Evolutionary conservation across 2,888 invertebrate species (phyloP), one percentile per base, ranked within the genome.

Genomic region (Cartodere bifasciata): DNA sequence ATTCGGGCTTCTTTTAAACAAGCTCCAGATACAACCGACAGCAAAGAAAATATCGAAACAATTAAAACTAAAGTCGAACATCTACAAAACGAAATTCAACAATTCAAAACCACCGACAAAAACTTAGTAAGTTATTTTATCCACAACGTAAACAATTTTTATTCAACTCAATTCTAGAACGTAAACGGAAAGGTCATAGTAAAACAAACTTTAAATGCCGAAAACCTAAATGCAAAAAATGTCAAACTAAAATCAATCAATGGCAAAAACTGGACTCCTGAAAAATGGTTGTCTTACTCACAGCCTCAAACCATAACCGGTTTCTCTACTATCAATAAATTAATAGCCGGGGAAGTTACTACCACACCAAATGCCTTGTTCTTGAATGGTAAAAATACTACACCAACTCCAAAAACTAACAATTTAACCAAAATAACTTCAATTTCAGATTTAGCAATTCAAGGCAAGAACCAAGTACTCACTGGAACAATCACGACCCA

Each of bases 251-350:
- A 47, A 31, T 34, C 15, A 13, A 16, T 55, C 10, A 55, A 56
- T 35, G 34, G 36, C 7, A 35, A 37, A 21, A 25, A 32, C 25
- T 55, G 53, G 52, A 31, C 29, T 4, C 51, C 53, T 17, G 38
- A 50, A 15, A 34, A 43, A 10, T 54, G 52, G 52, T 39, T 55
- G 29, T 48, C 43, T 13, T 48, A 49, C 28, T 31, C 41, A 9
- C 41, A 44, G 40, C 34, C 40, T 6, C 55, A 56, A 44, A 47
- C 36, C 3, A 45, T 56, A 16, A 43, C 36, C 13, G 52, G 52
- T n/a, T 36, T 30, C 10, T 43, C 46, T 9, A 41, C 29, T 33
- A 31, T 44, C 4, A 36, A 42, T 13, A 33, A 37, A 11, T 13
- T 54, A 7, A 34, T 27, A 9, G 38, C 40, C 4, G 36, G 39